Percentiles rank a stretch among this genome's conserved stretches.
phyloP scores from a whole-genome alignment of 2,888 invertebrate genomes.

The Lasioglossum lativentre region DNA sequence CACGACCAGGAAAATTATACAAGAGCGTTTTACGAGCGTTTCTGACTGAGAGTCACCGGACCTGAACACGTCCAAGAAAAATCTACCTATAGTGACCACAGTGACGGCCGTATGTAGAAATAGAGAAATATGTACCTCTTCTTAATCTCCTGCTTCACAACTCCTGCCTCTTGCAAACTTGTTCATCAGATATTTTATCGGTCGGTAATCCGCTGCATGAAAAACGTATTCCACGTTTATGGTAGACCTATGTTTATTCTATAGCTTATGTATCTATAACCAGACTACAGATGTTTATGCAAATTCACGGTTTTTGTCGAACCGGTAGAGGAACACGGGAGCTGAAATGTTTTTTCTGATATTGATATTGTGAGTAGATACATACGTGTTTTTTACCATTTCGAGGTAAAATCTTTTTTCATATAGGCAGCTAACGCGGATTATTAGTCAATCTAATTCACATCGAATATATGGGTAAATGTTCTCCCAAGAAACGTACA shows the following conservation, averaged over 20 bases:
- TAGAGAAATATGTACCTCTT: background rate
- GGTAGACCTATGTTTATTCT: background rate
- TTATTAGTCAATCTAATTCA: no score
- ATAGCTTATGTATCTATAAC: background rate
- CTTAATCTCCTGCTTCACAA: background rate
- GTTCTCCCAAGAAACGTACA: no score
- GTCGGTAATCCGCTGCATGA: background rate
- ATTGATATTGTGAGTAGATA: background rate
- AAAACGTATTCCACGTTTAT: background rate
- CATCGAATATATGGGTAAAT: no score
- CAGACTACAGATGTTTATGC: background rate
- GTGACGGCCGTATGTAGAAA: background rate
- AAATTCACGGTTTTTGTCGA: background rate
- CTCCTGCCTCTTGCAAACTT: background rate
- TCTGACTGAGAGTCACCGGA: slow-evolving; percentile 34
- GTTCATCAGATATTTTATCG: background rate
- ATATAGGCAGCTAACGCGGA: no score
- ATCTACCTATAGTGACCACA: background rate
- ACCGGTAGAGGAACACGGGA: background rate
- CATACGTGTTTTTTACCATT: background rate
- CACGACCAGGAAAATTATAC: slow-evolving; percentile 29
- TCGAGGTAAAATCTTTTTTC: background rate
- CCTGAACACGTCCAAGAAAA: slow-evolving; percentile 45
- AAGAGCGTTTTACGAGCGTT: slow-evolving; percentile 26
- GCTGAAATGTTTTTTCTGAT: background rate